Percentiles rank a stretch among this genome's conserved stretches.
These are phyloP conservation scores for Catostylus mosaicus DNA, from an alignment of 30 jellyfish, hydroid and myxozoan genomes.

Conservation along the genomic window DNA sequence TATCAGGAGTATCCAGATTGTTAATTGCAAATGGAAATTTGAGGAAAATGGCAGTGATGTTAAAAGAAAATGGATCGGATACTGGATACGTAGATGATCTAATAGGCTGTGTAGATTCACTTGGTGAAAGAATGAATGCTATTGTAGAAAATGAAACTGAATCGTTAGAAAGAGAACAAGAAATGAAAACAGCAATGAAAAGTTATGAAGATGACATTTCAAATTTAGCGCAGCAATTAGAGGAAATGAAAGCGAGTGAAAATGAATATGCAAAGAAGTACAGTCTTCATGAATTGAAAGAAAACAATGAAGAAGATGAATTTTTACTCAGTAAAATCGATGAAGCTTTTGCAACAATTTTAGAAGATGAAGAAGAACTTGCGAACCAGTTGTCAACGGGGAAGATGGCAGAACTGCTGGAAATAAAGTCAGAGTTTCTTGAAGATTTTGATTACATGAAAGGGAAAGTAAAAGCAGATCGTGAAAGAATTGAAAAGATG, in stretches of 20 bases:
- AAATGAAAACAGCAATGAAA: conserved; percentile 1
- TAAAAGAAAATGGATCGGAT: neutral
- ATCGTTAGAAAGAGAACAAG: conserved; percentile 2
- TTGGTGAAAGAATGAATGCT: neutral
- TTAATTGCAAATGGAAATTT: neutral
- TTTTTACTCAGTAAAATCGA: conserved; percentile 24
- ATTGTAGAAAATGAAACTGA: neutral
- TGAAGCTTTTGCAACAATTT: conserved; percentile 41
- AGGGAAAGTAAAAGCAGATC: conserved; percentile 15
- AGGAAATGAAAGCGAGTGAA: conserved; percentile 19
- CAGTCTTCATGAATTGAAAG: conserved; percentile 17
- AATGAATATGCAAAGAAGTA: neutral
- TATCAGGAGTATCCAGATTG: neutral
- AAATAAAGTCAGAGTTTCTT: conserved; percentile 41
- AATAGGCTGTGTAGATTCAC: neutral
- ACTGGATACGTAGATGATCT: neutral
- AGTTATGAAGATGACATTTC: conserved; percentile 63
- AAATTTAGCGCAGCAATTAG: conserved; percentile 41
- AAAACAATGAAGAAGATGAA: neutral
- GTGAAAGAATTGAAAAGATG: neutral
- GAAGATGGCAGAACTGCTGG: conserved; percentile 24
- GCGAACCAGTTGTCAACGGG: conserved; percentile 5
- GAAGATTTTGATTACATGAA: conserved; percentile 41
- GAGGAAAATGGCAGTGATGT: neutral
- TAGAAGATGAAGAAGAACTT: conserved; percentile 46